Evolutionary conservation across 2,113 vertebrate species (phyloP).

Genomic region (Nasalis larvatus): DNA sequence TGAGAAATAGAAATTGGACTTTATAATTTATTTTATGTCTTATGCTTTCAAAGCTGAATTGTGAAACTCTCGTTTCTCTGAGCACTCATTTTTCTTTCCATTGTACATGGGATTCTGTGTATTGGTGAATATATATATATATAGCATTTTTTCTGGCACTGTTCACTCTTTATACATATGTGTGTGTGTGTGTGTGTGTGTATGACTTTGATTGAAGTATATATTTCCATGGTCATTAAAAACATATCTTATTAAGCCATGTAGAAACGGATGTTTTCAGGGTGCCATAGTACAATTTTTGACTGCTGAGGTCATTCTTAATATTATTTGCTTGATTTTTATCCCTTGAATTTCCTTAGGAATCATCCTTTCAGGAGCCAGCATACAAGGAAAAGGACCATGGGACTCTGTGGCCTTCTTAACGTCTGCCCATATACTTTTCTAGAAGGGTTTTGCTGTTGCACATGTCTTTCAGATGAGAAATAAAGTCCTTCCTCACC

Average conservation of each 20-base stretch:
- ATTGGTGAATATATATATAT: neutral
- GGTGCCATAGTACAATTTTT: neutral
- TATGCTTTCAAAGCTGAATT: conserved; percentile 4
- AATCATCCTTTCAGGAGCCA: neutral
- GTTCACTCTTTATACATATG: too few relatives aligned
- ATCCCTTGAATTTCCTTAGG: neutral
- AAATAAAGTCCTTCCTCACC: neutral
- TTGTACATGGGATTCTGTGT: neutral
- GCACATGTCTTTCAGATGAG: neutral
- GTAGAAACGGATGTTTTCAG: neutral
- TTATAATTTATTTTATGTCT: neutral
- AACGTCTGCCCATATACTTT: neutral
- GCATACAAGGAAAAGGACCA: neutral
- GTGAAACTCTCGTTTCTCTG: neutral
- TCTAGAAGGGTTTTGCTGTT: neutral
- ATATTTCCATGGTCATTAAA: neutral
- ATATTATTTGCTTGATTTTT: neutral
- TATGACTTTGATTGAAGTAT: neutral
- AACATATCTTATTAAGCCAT: neutral
- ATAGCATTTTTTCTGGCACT: too few relatives aligned
- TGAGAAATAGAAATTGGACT: neutral
- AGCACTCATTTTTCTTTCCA: neutral
- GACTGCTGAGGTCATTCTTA: neutral
- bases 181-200: neutral
- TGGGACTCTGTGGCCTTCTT: neutral